These are phyloP conservation scores for Catalaphyllia jardinei DNA, from an alignment of 64 coral and sea anemone species.

Conservation along the genomic window DNA sequence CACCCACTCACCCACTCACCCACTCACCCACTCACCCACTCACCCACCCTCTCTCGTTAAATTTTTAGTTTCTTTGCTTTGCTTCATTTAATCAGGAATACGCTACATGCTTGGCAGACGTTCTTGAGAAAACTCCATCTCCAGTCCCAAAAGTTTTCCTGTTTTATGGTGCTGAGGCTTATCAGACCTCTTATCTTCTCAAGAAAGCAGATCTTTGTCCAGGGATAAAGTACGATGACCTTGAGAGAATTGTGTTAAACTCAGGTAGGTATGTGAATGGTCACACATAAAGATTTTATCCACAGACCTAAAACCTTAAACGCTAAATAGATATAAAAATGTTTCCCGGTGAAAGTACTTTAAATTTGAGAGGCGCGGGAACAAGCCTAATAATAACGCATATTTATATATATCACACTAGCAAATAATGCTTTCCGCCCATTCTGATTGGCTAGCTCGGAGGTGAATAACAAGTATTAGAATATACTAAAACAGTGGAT, in stretches of 20 bases:
- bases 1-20: no score
- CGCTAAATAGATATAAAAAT: constrained; percentile 1
- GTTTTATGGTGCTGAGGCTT: constrained; percentile 22
- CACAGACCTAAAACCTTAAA: not conserved
- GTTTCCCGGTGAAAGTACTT: not conserved
- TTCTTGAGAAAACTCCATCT: constrained; percentile 40
- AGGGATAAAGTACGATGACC: constrained; percentile 42
- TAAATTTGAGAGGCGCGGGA: not conserved
- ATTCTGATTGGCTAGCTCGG: not conserved
- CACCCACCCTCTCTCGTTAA: no score
- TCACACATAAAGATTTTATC: no score
- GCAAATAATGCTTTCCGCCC: not conserved
- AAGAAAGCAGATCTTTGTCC: constrained; percentile 19
- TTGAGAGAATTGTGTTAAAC: constrained; percentile 18
- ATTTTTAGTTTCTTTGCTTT: no score
- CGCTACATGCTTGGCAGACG: not conserved
- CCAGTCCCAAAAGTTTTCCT: constrained; percentile 33
- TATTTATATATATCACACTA: constrained; percentile 21
- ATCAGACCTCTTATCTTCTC: constrained; percentile 36
- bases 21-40: not conserved
- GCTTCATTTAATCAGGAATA: no score
- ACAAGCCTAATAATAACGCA: constrained; percentile 1
- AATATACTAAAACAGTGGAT: no score
- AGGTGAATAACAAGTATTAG: no score
- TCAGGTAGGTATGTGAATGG: constrained; percentile 15